These are phyloP conservation scores for Tryphoninae sp. DNA, from an alignment of 2,888 invertebrate genomes.

Conservation along the genomic window DNA sequence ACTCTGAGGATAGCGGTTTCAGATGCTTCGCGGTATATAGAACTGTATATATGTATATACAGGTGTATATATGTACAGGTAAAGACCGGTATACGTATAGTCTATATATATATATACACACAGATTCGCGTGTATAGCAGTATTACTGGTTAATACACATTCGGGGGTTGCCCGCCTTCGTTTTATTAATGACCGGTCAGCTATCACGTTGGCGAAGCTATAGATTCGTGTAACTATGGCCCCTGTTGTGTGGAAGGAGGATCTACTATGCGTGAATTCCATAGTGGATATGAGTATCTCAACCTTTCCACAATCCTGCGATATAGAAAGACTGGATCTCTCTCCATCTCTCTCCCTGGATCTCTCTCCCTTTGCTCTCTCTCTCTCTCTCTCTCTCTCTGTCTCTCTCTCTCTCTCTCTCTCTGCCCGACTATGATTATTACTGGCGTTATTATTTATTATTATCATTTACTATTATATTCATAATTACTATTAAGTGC, in stretches of 20 bases:
- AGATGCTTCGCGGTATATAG: conserved; percentile 65
- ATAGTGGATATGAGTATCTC: too few species aligned
- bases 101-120: conserved; percentile 10
- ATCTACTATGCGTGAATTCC: conserved; percentile 37
- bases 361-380: too few species aligned
- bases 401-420: too few species aligned
- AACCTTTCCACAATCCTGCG: too few species aligned
- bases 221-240: conserved; percentile 11
- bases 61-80: neutral
- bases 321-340: too few species aligned
- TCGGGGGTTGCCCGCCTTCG: conserved; percentile 73
- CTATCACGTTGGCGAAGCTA: conserved; percentile 63
- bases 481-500: too few species aligned
- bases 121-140: conserved; percentile 52
- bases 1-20: conserved; percentile 78
- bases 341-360: too few species aligned
- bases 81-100: neutral
- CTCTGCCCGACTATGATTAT: too few species aligned
- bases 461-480: too few species aligned
- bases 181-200: conserved; percentile 81
- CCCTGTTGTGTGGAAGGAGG: neutral
- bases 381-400: too few species aligned
- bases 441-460: too few species aligned
- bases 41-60: conserved; percentile 2
- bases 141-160: conserved; percentile 52